Evolutionary conservation across 2,113 vertebrate species (phyloP).

Genomic region (Cottus gobio): DNA sequence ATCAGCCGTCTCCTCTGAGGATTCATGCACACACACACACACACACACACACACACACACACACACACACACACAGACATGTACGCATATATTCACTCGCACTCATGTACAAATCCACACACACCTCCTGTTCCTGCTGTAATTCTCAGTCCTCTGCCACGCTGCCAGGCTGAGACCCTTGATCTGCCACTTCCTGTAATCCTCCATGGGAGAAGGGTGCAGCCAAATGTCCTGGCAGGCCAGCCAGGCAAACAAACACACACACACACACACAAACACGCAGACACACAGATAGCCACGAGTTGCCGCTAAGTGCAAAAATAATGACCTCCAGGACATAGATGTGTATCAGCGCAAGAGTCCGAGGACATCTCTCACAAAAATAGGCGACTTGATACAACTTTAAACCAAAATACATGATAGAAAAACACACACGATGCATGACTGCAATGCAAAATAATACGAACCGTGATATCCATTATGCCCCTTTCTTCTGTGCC

Average conservation of each 20-base stretch:
- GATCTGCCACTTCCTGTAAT: constrained; percentile 82
- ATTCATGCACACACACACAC: constrained; percentile 29
- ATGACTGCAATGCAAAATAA: constrained; percentile 9
- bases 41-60: constrained; percentile 23
- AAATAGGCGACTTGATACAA: constrained; percentile 16
- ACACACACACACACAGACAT: constrained; percentile 23
- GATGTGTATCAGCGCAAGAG: constrained; percentile 12
- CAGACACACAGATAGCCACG: neutral
- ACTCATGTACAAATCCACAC: constrained; percentile 37
- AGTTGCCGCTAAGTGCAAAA: constrained; percentile 13
- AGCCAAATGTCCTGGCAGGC: constrained; percentile 70
- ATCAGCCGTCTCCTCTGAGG: constrained; percentile 58
- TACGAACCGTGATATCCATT: constrained; percentile 29
- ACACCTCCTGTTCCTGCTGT: constrained; percentile 64
- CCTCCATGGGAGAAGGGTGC: constrained; percentile 63
- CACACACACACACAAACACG: constrained; percentile 25
- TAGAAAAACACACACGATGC: neutral
- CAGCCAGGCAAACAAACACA: constrained; percentile 46
- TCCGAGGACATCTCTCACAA: constrained; percentile 5
- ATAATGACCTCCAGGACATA: constrained; percentile 3
- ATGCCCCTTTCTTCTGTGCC: constrained; percentile 31
- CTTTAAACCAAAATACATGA: constrained; percentile 8
- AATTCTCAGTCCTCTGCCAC: constrained; percentile 71
- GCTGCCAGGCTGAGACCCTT: constrained; percentile 75
- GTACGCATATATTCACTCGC: neutral